These are phyloP conservation scores for Timema cristinae DNA, from an alignment of 2,888 invertebrate genomes.

Conservation along the genomic window DNA sequence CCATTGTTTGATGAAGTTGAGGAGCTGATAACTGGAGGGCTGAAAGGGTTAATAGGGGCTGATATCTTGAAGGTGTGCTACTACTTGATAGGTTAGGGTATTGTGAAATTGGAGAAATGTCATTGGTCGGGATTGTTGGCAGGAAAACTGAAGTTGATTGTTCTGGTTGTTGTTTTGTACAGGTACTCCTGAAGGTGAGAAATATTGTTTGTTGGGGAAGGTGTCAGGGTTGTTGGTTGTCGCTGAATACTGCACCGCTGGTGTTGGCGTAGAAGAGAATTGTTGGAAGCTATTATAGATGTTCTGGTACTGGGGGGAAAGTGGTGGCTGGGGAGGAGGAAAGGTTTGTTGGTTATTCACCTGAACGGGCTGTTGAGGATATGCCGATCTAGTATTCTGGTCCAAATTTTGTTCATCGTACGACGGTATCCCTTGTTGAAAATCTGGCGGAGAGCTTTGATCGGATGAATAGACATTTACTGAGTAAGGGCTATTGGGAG, in stretches of 20 bases:
- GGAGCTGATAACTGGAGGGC: too few species aligned
- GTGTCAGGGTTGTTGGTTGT: not conserved
- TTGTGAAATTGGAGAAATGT: too few species aligned
- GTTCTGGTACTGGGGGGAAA: conserved; percentile 30
- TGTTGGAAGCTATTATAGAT: conserved; percentile 27
- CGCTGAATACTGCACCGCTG: not conserved
- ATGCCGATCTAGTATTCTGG: too few species aligned
- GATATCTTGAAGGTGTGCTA: too few species aligned
- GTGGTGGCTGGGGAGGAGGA: conserved; percentile 40
- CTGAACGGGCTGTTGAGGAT: too few species aligned
- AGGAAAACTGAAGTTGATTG: conserved; percentile 33
- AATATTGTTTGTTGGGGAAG: conserved; percentile 2
- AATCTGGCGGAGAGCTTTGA: not conserved
- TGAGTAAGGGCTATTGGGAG: conserved; percentile 18
- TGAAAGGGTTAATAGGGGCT: too few species aligned
- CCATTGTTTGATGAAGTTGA: too few species aligned
- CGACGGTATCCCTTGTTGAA: not conserved
- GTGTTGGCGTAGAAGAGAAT: conserved; percentile 40
- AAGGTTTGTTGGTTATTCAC: not conserved
- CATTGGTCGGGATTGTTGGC: conserved; percentile 1
- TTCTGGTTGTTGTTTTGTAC: conserved; percentile 11
- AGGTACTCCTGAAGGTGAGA: not conserved
- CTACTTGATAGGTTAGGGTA: too few species aligned
- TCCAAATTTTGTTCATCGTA: too few species aligned
- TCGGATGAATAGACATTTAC: conserved; percentile 13